Evolutionary conservation across 2,888 invertebrate genomes (phyloP).

Genomic region (Epinotia bilunana): DNA sequence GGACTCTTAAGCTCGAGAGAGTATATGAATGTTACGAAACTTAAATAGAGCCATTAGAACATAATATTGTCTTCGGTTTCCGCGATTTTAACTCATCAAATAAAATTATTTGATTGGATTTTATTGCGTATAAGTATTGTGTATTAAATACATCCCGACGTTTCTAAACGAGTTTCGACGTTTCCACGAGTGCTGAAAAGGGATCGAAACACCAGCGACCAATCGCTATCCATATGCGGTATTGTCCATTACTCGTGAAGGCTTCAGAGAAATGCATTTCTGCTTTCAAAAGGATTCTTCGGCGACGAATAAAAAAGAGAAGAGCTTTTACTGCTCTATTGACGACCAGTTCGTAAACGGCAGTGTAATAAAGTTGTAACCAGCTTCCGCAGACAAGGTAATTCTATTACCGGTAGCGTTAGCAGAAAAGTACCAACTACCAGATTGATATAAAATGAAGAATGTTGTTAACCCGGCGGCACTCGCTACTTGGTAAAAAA

Average conservation of each 20-base stretch:
- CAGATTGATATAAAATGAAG: background rate
- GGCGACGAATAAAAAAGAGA: constrained; percentile 14
- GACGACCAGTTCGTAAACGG: constrained; percentile 26
- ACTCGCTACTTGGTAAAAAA: too few relatives aligned
- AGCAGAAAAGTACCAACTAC: constrained; percentile 10
- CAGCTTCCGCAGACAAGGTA: constrained; percentile 8
- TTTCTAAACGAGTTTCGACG: too few relatives aligned
- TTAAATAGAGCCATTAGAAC: background rate
- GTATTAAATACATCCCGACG: too few relatives aligned
- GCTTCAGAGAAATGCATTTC: constrained; percentile 2
- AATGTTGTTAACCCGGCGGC: too few relatives aligned
- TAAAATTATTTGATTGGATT: too few relatives aligned
- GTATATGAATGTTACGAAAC: background rate
- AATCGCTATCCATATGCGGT: constrained; percentile 37
- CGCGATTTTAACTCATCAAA: too few relatives aligned
- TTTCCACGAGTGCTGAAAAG: constrained; percentile 31
- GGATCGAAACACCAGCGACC: constrained; percentile 55
- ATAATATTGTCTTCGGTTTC: too few relatives aligned
- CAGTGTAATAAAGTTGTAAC: constrained; percentile 35
- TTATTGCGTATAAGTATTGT: too few relatives aligned
- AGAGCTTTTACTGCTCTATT: constrained; percentile 29
- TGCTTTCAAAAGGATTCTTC: constrained; percentile 8
- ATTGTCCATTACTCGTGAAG: constrained; percentile 8
- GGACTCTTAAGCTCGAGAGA: too few relatives aligned
- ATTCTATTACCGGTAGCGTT: constrained; percentile 21